Evolutionary conservation across 64 coral and sea anemone species (phyloP).

Genomic region (Cladopsammia gracilis): DNA sequence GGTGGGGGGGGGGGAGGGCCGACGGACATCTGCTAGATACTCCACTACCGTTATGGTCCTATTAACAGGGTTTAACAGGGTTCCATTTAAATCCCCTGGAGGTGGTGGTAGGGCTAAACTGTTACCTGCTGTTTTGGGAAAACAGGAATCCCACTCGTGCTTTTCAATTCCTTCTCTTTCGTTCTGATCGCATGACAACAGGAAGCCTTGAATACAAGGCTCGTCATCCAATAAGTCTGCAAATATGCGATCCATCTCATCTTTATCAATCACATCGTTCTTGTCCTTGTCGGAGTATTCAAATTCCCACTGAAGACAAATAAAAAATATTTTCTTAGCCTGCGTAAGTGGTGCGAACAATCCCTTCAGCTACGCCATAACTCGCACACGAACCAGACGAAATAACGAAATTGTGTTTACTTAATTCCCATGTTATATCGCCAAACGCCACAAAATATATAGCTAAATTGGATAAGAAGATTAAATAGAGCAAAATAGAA

Average conservation of each 20-base stretch:
- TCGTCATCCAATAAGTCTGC: conserved; percentile 23
- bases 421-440: too few relatives aligned
- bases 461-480: too few relatives aligned
- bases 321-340: not conserved
- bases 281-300: conserved; percentile 21
- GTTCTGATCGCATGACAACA: conserved; percentile 62
- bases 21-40: too few relatives aligned
- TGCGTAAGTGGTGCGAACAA: not conserved
- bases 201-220: conserved; percentile 58
- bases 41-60: too few relatives aligned
- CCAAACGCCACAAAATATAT: too few relatives aligned
- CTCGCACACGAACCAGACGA: too few relatives aligned
- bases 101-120: not conserved
- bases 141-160: conserved; percentile 58
- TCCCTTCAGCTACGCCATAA: too few relatives aligned
- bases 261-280: conserved; percentile 8
- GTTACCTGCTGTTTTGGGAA: conserved; percentile 63
- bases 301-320: conserved; percentile 64
- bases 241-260: conserved; percentile 19
- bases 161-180: conserved; percentile 11
- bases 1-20: too few relatives aligned
- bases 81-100: too few relatives aligned
- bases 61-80: too few relatives aligned
- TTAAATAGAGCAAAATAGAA: too few relatives aligned
- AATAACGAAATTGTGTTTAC: too few relatives aligned